Percentiles rank a stretch among this genome's conserved stretches.
These are phyloP conservation scores for Sminthurides aquaticus DNA, from an alignment of 2,888 invertebrate genomes.

Conservation along the genomic window DNA sequence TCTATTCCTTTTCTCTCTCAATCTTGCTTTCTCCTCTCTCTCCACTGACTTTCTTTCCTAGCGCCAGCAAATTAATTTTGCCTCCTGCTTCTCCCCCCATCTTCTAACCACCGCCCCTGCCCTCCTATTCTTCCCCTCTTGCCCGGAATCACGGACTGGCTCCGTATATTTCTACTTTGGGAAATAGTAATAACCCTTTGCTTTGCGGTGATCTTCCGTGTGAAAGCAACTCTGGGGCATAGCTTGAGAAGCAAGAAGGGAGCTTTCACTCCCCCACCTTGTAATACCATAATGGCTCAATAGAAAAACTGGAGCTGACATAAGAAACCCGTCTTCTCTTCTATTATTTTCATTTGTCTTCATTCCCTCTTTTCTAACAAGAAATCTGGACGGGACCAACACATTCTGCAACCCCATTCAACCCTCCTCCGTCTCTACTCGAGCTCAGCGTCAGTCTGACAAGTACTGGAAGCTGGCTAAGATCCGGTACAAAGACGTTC, in stretches of 20 bases:
- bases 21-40: constrained; percentile 11
- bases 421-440: too few species aligned
- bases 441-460: too few species aligned
- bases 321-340: neutral
- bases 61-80: constrained; percentile 27
- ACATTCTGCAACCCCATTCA: too few species aligned
- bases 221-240: neutral
- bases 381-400: too few species aligned
- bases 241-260: too few species aligned
- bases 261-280: neutral
- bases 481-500: neutral
- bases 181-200: neutral
- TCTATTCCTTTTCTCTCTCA: constrained; percentile 6
- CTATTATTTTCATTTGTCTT: neutral
- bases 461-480: too few species aligned
- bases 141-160: neutral
- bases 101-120: too few species aligned
- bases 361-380: too few species aligned
- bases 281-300: neutral
- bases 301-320: neutral
- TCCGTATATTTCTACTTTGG: neutral
- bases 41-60: constrained; percentile 9
- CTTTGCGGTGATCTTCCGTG: neutral
- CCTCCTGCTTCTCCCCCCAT: constrained; percentile 14
- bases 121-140: constrained; percentile 7